Conservation (phyloP, 2,888 invertebrate species). For the Pristionchus entomophagus region DNA sequence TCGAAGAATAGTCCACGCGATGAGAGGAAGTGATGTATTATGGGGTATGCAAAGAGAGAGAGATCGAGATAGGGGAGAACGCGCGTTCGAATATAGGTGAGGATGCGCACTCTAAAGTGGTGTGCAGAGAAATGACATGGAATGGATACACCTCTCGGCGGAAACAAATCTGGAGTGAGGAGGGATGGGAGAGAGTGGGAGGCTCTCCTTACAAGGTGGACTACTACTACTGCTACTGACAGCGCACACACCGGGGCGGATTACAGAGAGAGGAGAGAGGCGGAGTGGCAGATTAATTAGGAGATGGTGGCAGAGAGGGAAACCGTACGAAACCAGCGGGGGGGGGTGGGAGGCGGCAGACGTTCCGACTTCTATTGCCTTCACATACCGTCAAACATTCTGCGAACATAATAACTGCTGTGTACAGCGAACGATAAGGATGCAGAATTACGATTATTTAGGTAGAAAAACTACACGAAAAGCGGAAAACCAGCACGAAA, state of each 20-base stretch:
- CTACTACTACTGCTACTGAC: too few species aligned
- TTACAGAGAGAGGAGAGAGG: not conserved
- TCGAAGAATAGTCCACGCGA: not conserved
- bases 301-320: not conserved
- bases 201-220: conserved; percentile 32
- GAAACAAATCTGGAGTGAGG: not conserved
- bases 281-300: conserved; percentile 24
- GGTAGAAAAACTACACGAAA: too few species aligned
- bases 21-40: not conserved
- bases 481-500: too few species aligned
- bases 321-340: conserved; percentile 1
- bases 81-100: not conserved
- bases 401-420: not conserved
- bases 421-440: too few species aligned
- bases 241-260: not conserved
- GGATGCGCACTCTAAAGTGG: not conserved
- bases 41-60: conserved; percentile 35
- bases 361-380: too few species aligned
- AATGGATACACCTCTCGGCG: not conserved
- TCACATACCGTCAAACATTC: too few species aligned
- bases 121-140: not conserved
- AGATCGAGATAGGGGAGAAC: not conserved
- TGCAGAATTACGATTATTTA: too few species aligned
- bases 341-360: too few species aligned
- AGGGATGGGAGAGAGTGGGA: conserved; percentile 5